These are phyloP conservation scores for Tribolium castaneum DNA, from an alignment of 1,140 invertebrate genomes.

Conservation along the genomic window DNA sequence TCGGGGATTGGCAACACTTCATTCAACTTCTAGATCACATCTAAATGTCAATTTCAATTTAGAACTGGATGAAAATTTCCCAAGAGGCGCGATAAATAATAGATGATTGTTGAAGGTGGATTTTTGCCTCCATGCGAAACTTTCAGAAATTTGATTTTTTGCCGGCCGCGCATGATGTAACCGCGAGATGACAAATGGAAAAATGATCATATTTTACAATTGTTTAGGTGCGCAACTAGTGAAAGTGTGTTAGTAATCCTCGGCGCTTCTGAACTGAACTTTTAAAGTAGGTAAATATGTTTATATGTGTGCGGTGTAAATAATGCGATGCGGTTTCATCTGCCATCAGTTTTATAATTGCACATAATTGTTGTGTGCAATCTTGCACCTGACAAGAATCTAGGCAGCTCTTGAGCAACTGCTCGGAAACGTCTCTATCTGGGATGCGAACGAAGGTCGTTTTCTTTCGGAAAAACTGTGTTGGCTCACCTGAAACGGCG, in stretches of 20 bases:
- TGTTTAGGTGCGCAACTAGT: conserved; percentile 36
- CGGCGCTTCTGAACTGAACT: conserved; percentile 35
- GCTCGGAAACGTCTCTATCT: neutral
- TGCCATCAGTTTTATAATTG: conserved; percentile 9
- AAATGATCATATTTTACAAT: conserved; percentile 38
- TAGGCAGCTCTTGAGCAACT: neutral
- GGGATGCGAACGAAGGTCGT: neutral
- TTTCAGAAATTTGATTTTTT: conserved; percentile 3
- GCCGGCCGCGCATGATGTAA: neutral
- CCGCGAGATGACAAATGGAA: conserved; percentile 6
- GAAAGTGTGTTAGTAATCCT: conserved; percentile 43
- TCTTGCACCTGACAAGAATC: conserved; percentile 6
- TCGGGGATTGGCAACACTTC: conserved; percentile 17
- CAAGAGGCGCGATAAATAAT: conserved; percentile 4
- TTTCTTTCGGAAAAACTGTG: neutral
- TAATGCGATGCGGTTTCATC: conserved; percentile 24
- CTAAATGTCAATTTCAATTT: conserved; percentile 28
- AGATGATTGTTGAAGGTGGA: neutral
- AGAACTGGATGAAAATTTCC: neutral
- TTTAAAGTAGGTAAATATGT: conserved; percentile 46
- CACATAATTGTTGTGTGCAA: conserved; percentile 7
- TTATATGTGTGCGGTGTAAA: conserved; percentile 25
- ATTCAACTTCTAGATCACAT: conserved; percentile 28
- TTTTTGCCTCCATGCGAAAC: neutral
- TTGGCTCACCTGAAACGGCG: conserved; percentile 50